Conservation (phyloP, 2,113 vertebrate genomes). For the Platichthys flesus region DNA sequence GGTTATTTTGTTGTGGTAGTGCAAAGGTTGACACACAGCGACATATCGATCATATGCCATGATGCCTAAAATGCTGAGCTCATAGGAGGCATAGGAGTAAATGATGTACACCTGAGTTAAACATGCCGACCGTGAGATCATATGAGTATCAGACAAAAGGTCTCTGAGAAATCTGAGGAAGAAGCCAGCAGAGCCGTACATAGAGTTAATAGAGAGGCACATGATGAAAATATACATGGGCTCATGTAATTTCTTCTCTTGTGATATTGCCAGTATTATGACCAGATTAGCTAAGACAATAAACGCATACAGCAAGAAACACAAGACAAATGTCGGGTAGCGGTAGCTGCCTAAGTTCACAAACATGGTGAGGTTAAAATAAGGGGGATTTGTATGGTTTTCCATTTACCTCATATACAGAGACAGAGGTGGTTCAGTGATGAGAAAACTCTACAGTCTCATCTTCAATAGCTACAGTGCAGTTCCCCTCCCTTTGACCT, state of each 20-base stretch:
- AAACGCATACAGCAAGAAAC: constrained; percentile 31
- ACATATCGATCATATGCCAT: constrained; percentile 83
- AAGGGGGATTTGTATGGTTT: constrained; percentile 37
- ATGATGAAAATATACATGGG: constrained; percentile 82
- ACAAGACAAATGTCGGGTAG: constrained; percentile 48
- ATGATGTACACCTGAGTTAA: constrained; percentile 77
- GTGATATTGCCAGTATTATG: constrained; percentile 49
- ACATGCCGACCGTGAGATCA: constrained; percentile 71
- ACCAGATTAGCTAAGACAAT: constrained; percentile 59
- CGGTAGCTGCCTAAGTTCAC: constrained; percentile 46
- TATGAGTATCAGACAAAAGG: constrained; percentile 65
- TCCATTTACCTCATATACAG: constrained; percentile 45
- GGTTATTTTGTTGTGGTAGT: constrained; percentile 78
- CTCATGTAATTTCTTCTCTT: constrained; percentile 59
- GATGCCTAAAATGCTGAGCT: constrained; percentile 75
- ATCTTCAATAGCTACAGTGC: neutral
- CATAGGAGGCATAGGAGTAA: constrained; percentile 78
- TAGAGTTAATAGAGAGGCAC: constrained; percentile 76
- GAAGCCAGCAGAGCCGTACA: constrained; percentile 80
- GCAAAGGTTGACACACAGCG: constrained; percentile 80
- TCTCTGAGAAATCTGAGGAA: constrained; percentile 76
- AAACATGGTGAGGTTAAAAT: constrained; percentile 68
- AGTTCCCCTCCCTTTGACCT: neutral
- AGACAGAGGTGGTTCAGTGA: neutral
- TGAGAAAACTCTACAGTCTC: neutral